A percentile compares a stretch with the other conserved stretches of the same genome.
Evolutionary conservation across 2,797 vertebrate genomes (phyloP).

Genomic region (Phoxinus dragarum): DNA sequence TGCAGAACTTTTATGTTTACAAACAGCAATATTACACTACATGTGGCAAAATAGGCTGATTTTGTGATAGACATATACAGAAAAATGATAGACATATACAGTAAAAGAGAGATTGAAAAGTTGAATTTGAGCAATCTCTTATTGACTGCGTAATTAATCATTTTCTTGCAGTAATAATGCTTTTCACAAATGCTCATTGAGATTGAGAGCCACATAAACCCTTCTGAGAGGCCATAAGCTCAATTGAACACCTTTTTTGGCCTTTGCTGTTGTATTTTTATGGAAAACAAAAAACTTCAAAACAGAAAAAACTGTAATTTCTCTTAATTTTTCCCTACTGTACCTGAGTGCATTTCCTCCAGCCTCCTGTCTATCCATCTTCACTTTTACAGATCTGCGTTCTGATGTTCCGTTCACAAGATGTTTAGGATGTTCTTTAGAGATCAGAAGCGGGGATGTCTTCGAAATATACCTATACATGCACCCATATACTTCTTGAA

Average conservation of each 20-base stretch:
- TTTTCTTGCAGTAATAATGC: not conserved
- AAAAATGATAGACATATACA: not conserved
- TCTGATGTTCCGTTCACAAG: slow-evolving; percentile 14
- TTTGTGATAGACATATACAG: not conserved
- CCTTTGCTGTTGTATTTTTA: not conserved
- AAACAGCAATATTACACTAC: not conserved
- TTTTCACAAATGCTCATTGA: not conserved
- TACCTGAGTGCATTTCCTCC: not conserved
- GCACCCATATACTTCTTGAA: not conserved
- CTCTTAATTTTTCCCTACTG: not conserved
- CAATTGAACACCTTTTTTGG: not conserved
- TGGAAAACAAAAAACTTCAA: slow-evolving; percentile 69
- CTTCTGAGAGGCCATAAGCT: not conserved
- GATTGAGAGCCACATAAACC: not conserved
- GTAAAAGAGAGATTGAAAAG: not conserved
- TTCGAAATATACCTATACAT: not conserved
- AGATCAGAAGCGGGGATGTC: not conserved
- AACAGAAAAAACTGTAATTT: slow-evolving; percentile 23
- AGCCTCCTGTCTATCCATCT: slow-evolving; percentile 41
- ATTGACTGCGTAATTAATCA: not conserved
- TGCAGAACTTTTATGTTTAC: not conserved
- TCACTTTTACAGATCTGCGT: slow-evolving; percentile 30
- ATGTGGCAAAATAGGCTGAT: not conserved
- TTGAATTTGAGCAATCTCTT: not conserved
- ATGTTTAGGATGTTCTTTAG: slow-evolving; percentile 6